These are phyloP conservation scores for Agonopterix heracliana DNA, from an alignment of 2,888 invertebrate genomes.

Conservation along the genomic window DNA sequence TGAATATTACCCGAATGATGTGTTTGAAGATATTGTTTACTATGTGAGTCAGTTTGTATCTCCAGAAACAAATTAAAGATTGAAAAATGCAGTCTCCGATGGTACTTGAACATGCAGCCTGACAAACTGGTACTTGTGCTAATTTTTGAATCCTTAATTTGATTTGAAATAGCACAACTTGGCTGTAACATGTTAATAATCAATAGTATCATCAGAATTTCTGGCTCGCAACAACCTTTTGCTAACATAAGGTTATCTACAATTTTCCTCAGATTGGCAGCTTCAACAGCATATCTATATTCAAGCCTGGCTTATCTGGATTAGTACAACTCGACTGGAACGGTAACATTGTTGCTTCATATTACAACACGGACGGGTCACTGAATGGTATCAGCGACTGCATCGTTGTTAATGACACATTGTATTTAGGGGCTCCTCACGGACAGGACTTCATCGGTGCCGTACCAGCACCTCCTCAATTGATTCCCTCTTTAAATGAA, in stretches of 20 bases:
- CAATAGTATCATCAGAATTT: too few relatives aligned
- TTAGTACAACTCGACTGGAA: slow-evolving; percentile 81
- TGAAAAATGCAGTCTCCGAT: too few relatives aligned
- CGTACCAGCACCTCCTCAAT: slow-evolving; percentile 74
- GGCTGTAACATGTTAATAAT: too few relatives aligned
- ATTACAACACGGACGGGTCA: slow-evolving; percentile 78
- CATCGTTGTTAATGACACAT: slow-evolving; percentile 77
- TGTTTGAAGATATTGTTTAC: slow-evolving; percentile 78
- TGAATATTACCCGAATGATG: slow-evolving; percentile 79
- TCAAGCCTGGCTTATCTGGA: slow-evolving; percentile 68
- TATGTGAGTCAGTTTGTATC: slow-evolving; percentile 61
- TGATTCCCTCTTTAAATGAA: too few relatives aligned
- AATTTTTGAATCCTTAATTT: too few relatives aligned
- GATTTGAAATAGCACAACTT: too few relatives aligned
- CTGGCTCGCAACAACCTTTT: too few relatives aligned
- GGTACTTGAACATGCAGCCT: too few relatives aligned
- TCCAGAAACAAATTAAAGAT: too few relatives aligned
- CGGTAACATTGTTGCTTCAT: slow-evolving; percentile 82
- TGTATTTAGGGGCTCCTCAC: slow-evolving; percentile 82
- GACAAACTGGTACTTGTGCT: too few relatives aligned
- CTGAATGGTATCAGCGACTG: slow-evolving; percentile 78
- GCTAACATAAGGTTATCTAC: too few relatives aligned
- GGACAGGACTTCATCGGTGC: slow-evolving; percentile 78
- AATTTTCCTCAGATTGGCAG: slow-evolving; percentile 78
- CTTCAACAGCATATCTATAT: slow-evolving; percentile 62